Evolutionary conservation across 1,140 invertebrate genomes (phyloP).

Genomic region (Leptoteleia sp.): DNA sequence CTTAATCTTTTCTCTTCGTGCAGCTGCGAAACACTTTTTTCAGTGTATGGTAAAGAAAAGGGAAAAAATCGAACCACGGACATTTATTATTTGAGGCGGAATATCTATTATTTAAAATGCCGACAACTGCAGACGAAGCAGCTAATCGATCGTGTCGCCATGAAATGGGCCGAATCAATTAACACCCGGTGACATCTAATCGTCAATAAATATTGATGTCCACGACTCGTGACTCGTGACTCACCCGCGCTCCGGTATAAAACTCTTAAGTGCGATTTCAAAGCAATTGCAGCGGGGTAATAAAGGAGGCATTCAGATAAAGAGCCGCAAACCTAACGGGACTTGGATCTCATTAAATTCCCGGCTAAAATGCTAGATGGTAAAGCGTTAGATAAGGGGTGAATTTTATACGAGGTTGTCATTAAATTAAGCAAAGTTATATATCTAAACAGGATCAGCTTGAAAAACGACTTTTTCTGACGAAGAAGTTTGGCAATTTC

Average conservation of each 20-base stretch:
- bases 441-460: slow-evolving; percentile 56
- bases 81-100: no score
- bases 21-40: no score
- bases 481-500: slow-evolving; percentile 80
- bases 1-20: no score
- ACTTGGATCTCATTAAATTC: no score
- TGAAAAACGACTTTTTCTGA: slow-evolving; percentile 77
- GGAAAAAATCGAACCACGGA: no score
- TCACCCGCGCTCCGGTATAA: neutral
- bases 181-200: slow-evolving; percentile 14
- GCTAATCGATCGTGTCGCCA: slow-evolving; percentile 14
- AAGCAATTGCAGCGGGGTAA: neutral
- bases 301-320: slow-evolving; percentile 7
- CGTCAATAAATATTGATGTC: slow-evolving; percentile 15
- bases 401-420: slow-evolving; percentile 47
- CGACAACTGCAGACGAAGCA: no score
- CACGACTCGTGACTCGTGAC: slow-evolving; percentile 2
- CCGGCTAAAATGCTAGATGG: no score
- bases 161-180: slow-evolving; percentile 22
- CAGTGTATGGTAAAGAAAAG: no score
- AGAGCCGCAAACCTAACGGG: no score
- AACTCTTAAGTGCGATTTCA: no score
- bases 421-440: slow-evolving; percentile 71
- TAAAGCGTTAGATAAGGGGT: slow-evolving; percentile 18
- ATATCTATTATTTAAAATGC: no score